Percentiles rank a stretch among this genome's conserved stretches.
phyloP scores from a whole-genome alignment of 2,888 invertebrate species.

The Miltochrista miniata region DNA sequence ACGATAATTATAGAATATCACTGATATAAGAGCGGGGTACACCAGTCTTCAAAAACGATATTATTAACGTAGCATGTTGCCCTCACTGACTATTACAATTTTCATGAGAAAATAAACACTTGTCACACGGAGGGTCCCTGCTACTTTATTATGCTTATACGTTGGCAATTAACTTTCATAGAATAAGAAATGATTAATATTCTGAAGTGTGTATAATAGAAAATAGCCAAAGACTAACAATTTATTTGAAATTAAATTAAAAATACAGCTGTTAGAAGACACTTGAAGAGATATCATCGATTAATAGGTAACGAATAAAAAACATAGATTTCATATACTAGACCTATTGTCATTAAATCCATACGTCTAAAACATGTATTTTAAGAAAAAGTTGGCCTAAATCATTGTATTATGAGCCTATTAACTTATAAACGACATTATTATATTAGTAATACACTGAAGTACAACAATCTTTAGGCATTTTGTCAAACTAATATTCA shows the following conservation, averaged over 20 bases:
- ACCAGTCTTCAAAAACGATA: constrained; percentile 7
- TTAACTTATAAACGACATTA: constrained; percentile 46
- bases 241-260: no score
- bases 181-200: no score
- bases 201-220: no score
- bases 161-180: no score
- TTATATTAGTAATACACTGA: constrained; percentile 45
- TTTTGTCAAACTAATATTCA: constrained; percentile 16
- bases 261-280: no score
- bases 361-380: constrained; percentile 14
- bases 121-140: constrained; percentile 18
- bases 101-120: constrained; percentile 29
- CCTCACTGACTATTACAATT: constrained; percentile 21
- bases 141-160: constrained; percentile 22
- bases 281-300: no score
- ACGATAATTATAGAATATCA: background rate
- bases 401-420: constrained; percentile 47
- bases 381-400: constrained; percentile 36
- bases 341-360: constrained; percentile 1
- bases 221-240: no score
- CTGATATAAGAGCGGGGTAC: constrained; percentile 4
- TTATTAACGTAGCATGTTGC: constrained; percentile 12
- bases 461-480: constrained; percentile 44
- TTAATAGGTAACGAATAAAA: background rate
- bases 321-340: background rate